These are phyloP conservation scores for Eumeta japonica DNA, from an alignment of 1,140 invertebrate species.

Conservation along the genomic window DNA sequence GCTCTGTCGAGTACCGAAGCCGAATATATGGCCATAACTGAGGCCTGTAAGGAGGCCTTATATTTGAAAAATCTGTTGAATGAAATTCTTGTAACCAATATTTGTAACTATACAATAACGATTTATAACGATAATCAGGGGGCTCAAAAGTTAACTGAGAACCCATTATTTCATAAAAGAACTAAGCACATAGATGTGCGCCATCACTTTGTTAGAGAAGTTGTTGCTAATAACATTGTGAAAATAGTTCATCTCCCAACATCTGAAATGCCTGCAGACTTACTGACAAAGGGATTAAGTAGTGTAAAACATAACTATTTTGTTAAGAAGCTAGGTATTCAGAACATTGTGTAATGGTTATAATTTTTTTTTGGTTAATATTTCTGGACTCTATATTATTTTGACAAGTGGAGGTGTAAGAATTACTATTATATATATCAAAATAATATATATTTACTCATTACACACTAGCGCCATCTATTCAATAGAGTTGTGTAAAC, in stretches of 20 bases:
- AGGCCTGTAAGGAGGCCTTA: constrained; percentile 25
- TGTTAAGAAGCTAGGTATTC: background rate
- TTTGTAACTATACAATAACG: background rate
- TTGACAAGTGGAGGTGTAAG: background rate
- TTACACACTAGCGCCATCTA: no score
- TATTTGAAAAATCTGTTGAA: constrained; percentile 21
- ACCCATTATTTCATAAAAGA: background rate
- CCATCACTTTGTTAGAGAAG: background rate
- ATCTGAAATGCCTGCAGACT: background rate
- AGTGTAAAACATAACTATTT: background rate
- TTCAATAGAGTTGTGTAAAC: no score
- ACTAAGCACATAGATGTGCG: constrained; percentile 1
- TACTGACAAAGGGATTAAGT: background rate
- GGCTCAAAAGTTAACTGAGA: background rate
- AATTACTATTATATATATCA: no score
- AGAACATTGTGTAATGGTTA: background rate
- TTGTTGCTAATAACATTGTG: background rate
- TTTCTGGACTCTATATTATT: background rate
- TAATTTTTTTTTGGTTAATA: background rate
- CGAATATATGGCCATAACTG: constrained; percentile 34
- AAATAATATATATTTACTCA: no score
- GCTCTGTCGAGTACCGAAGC: constrained; percentile 40
- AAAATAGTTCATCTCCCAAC: background rate
- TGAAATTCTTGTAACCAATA: constrained; percentile 6
- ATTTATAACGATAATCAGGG: constrained; percentile 1